phyloP scores from a whole-genome alignment of 2,797 vertebrate genomes.

The Acestrorhynchus altus region DNA sequence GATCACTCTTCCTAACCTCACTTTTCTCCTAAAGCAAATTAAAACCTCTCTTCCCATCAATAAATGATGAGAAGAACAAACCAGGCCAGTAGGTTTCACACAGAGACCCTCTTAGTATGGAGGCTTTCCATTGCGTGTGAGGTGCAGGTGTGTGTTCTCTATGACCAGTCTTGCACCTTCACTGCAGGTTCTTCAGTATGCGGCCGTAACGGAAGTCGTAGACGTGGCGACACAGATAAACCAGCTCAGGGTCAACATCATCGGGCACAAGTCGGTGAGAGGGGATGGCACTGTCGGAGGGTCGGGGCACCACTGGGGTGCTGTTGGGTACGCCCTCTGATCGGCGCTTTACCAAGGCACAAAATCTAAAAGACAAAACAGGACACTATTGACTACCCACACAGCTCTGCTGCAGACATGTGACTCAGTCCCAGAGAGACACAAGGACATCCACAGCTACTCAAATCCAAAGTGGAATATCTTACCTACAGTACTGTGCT shows the following conservation, averaged over 20 bases:
- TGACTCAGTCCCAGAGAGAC: neutral
- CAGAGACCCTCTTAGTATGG: slow-evolving; percentile 30
- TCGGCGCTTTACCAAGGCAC: slow-evolving; percentile 98
- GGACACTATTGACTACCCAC: neutral
- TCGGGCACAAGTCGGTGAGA: slow-evolving; percentile 94
- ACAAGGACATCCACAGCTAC: neutral
- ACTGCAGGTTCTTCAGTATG: slow-evolving; percentile 98
- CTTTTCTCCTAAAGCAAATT: slow-evolving; percentile 4
- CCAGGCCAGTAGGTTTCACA: slow-evolving; percentile 33
- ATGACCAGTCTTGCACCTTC: slow-evolving; percentile 59
- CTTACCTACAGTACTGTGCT: slow-evolving; percentile 99
- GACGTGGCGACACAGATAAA: slow-evolving; percentile 97
- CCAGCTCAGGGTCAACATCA: slow-evolving; percentile 93
- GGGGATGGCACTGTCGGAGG: slow-evolving; percentile 88
- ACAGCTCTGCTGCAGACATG: slow-evolving; percentile 3
- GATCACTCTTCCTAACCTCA: neutral
- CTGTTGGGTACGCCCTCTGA: slow-evolving; percentile 87
- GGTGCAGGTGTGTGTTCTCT: slow-evolving; percentile 23
- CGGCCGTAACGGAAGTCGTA: slow-evolving; percentile 97
- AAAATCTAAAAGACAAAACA: slow-evolving; percentile 84
- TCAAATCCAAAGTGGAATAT: neutral
- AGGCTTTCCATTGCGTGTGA: slow-evolving; percentile 33
- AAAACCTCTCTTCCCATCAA: slow-evolving; percentile 19
- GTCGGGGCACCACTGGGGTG: slow-evolving; percentile 87
- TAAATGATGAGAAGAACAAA: slow-evolving; percentile 29